Base-by-base conservation (phyloP, 2,113 vertebrate species). In the Echinops telfairi region DNA sequence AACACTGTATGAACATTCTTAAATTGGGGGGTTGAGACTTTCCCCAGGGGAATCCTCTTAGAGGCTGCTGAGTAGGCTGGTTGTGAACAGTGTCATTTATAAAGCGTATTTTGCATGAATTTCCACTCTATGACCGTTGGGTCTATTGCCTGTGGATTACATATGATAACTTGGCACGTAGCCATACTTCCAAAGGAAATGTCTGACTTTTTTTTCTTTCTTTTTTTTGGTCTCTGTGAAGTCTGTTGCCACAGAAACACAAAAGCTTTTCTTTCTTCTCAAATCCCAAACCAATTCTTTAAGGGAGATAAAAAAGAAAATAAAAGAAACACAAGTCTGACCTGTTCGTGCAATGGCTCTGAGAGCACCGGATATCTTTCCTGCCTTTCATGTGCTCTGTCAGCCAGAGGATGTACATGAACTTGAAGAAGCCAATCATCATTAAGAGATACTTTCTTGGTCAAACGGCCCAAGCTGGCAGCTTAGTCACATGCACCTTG, bases 321-420 rank as follows among this genome's bases (percentile, higher is more conserved):
- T 57, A 77, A 15, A 70, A 95, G 86, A 88, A 86, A 75, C 73
- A 88, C 93, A 81, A 57, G 60, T 33, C 20, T 3, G 53, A 88
- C 36, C 86, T 40, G 77, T 47, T 78, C 83, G 29, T 5, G 11
- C 95, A 95, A 97, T 83, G 86, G 96, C 71, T 91, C 90, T 91
- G 82, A 95, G 90, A 43, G 57, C 25, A 40, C 88, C 84, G 17
- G 66, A 79, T 82, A 93, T 89, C 94, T 70, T 96, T 97, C 96
- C 97, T 93, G 95, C 94, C 97, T 97, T 97, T 96, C 88, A 96
- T 97, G 96, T 97, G 96, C 94, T 94, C 77, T 66, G 23, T 83
- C 85, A 80, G 75, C 60, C 22, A 53, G 47, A 53, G 64, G 62
- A 43, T 58, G 15, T 43, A 53, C 47, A 53, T 43, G 77, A 70